phyloP scores from a whole-genome alignment of 37 sponge, comb jelly and placozoan species.

The Halisarca cf. caerulea region DNA sequence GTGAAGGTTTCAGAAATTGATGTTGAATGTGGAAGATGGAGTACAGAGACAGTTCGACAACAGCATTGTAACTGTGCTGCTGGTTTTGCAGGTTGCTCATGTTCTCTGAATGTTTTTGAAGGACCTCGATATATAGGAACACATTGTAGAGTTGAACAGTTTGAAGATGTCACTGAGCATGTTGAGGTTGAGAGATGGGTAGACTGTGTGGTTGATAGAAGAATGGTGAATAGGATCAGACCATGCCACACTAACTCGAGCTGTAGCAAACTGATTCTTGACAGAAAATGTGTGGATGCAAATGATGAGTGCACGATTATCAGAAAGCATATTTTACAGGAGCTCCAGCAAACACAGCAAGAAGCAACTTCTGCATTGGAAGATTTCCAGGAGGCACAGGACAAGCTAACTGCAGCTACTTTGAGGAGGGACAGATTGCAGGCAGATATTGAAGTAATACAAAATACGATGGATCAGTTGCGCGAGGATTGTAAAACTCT shows the following conservation, averaged over 20 bases:
- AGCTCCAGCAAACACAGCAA: not conserved
- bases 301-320: not conserved
- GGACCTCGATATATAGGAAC: not conserved
- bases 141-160: not conserved
- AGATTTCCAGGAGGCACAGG: not conserved
- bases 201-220: not conserved
- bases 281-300: not conserved
- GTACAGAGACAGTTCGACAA: not conserved
- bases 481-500: not conserved
- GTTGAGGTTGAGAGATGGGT: not conserved
- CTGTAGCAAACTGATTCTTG: not conserved
- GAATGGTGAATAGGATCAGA: not conserved
- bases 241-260: not conserved
- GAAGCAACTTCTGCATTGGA: not conserved
- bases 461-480: not conserved
- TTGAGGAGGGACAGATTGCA: not conserved
- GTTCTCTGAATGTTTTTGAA: not conserved
- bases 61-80: not conserved
- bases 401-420: not conserved
- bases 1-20: not conserved
- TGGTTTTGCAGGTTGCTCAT: not conserved
- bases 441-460: not conserved
- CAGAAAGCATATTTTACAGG: not conserved
- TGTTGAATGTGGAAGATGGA: not conserved
- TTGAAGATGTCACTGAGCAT: not conserved